These are phyloP conservation scores for Barypeithes pellucidus DNA, from an alignment of 2,888 invertebrate species.

Conservation along the genomic window DNA sequence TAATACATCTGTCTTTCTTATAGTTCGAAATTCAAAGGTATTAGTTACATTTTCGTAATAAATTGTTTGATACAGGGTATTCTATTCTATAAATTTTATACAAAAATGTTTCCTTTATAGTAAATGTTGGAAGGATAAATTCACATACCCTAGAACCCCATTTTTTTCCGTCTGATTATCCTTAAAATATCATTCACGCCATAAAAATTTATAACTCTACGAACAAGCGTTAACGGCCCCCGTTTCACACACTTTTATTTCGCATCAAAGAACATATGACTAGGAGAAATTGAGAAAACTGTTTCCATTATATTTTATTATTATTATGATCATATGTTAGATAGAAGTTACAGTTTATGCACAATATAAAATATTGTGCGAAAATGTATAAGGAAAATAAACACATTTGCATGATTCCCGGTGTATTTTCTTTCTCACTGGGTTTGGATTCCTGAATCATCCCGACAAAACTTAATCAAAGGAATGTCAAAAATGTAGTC, in stretches of 20 bases:
- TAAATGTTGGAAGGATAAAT: too few relatives aligned
- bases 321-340: conserved; percentile 1
- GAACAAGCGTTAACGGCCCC: conserved; percentile 13
- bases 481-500: too few relatives aligned
- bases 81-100: too few relatives aligned
- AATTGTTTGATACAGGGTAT: too few relatives aligned
- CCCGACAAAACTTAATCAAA: too few relatives aligned
- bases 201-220: conserved; percentile 18
- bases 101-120: too few relatives aligned
- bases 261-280: conserved; percentile 17
- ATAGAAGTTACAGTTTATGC: conserved; percentile 5
- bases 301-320: conserved; percentile 20
- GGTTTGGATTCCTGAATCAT: not conserved
- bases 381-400: conserved; percentile 3
- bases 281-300: conserved; percentile 8
- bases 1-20: too few relatives aligned
- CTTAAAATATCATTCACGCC: conserved; percentile 1
- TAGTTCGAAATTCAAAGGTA: too few relatives aligned
- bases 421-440: too few relatives aligned
- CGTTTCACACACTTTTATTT: conserved; percentile 12
- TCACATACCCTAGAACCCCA: not conserved
- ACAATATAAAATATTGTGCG: not conserved
- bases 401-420: not conserved
- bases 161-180: conserved; percentile 13
- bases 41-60: too few relatives aligned